Percentiles rank a stretch among this genome's conserved stretches.
phyloP scores from a whole-genome alignment of 1,140 invertebrate species.

The Centruroides sculpturatus region DNA sequence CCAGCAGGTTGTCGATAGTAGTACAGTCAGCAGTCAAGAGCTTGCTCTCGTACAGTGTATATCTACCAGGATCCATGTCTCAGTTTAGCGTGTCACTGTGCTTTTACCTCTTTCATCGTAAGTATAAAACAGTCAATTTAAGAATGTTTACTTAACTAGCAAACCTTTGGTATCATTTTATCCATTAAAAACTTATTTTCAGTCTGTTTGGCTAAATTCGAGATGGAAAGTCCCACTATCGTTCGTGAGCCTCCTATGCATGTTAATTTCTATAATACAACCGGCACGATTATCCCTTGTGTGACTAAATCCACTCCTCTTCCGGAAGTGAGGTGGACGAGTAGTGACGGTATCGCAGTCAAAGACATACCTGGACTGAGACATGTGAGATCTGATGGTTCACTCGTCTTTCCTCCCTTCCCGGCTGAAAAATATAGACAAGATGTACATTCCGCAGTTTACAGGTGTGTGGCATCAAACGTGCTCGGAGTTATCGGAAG shows the following conservation, averaged over 20 bases:
- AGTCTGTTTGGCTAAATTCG: background rate
- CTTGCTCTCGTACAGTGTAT: too few species aligned
- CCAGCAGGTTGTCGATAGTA: too few species aligned
- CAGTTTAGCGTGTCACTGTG: background rate
- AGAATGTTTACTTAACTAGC: background rate
- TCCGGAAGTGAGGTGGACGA: constrained; percentile 69
- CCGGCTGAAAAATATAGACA: constrained; percentile 30
- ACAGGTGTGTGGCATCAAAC: constrained; percentile 81
- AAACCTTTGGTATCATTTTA: too few species aligned
- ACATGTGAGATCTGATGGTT: constrained; percentile 37
- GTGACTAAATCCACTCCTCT: constrained; percentile 74
- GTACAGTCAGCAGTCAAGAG: too few species aligned
- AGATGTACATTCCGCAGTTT: constrained; percentile 34
- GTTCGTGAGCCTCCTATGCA: constrained; percentile 77
- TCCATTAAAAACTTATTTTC: background rate
- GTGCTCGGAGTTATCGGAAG: constrained; percentile 77
- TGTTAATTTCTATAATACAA: constrained; percentile 86
- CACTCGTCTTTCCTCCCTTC: constrained; percentile 29
- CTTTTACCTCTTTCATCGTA: too few species aligned
- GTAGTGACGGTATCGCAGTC: constrained; percentile 41
- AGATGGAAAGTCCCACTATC: constrained; percentile 59
- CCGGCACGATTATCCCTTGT: constrained; percentile 80
- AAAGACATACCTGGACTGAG: constrained; percentile 46
- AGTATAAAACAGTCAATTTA: background rate
- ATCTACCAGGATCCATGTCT: background rate